phyloP scores from a whole-genome alignment of 2,113 vertebrate genomes.

The Epinephelus cyanopodus region DNA sequence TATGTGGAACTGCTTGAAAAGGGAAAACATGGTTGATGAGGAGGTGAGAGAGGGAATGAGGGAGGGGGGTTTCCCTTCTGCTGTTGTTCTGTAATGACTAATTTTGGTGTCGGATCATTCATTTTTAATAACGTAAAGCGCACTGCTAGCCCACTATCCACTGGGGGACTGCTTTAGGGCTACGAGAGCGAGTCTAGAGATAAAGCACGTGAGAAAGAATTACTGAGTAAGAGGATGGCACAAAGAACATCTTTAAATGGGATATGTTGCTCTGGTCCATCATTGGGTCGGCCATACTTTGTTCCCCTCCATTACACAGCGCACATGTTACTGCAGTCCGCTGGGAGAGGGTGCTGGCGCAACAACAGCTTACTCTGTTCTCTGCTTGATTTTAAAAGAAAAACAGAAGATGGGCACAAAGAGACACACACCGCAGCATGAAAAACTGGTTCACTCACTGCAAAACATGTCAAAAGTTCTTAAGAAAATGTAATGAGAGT shows the following conservation, averaged over 20 bases:
- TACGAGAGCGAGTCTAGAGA: constrained; percentile 9
- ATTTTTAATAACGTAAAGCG: constrained; percentile 63
- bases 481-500: not conserved
- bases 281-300: constrained; percentile 9
- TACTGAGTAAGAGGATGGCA: not conserved
- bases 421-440: constrained; percentile 6
- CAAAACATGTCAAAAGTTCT: constrained; percentile 36
- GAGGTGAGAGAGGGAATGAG: not conserved
- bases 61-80: not conserved
- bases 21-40: constrained; percentile 24
- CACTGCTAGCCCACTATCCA: constrained; percentile 28
- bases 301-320: constrained; percentile 30
- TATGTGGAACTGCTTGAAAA: constrained; percentile 28
- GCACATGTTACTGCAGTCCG: constrained; percentile 2
- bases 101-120: constrained; percentile 53
- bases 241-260: constrained; percentile 22
- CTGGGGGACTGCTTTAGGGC: constrained; percentile 22
- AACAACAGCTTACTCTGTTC: not conserved
- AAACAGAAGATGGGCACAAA: not conserved
- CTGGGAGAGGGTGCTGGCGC: not conserved
- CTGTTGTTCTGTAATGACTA: constrained; percentile 47
- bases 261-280: constrained; percentile 7
- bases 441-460: constrained; percentile 39
- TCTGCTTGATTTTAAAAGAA: not conserved
- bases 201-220: not conserved